Evolutionary conservation across 2,113 vertebrate species (phyloP), one percentile per base, ranked within the genome.

Genomic region (Phycodurus eques): DNA sequence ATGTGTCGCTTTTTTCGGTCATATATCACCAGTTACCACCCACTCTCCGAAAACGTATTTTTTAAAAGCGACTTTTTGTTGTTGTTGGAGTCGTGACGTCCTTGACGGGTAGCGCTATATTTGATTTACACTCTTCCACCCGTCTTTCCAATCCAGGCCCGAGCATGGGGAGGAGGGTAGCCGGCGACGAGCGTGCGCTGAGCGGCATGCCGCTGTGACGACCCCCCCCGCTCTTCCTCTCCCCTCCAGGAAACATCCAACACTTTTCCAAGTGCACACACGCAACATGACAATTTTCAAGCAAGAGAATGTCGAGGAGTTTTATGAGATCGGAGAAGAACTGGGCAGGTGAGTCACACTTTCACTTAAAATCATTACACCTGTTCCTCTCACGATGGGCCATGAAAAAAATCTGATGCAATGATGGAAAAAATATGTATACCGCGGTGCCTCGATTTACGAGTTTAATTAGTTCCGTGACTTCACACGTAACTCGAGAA

Each of bases 261-360:
- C 59, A 35, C 59, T 35, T 14, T 13, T 35, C 31, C 27, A 61
- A 85, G 87, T 93, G 85, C 35, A 43, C 17, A 43, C 17, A 11
- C 47, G 31, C 94, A 86, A 87, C 94, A 98, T 98, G 96, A 96
- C 94, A 12, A 92, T 95, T 80, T 97, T 98, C 93, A 94, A 94
- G 87, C 95, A 96, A 84, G 95, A 98, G 84, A 98, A 97, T 92
- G 93, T 98, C 80, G 96, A 96, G 88, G 96, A 96, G 54, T 94
- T 95, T 87, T 98, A 98, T 61, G 94, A 95, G 64, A 93, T 96
- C 4, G 94, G 96, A 85, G 95, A 97, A 80, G 96, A 98, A 75
- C 95, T 98, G 43, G 96, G 96, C 88, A 98, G 96, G 96, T 97
- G 91, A 74, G 91, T 80, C n/a, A 5, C 5, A 31, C 22, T 6